Conservation (phyloP, 2,797 vertebrate species). For the Prionace glauca region DNA sequence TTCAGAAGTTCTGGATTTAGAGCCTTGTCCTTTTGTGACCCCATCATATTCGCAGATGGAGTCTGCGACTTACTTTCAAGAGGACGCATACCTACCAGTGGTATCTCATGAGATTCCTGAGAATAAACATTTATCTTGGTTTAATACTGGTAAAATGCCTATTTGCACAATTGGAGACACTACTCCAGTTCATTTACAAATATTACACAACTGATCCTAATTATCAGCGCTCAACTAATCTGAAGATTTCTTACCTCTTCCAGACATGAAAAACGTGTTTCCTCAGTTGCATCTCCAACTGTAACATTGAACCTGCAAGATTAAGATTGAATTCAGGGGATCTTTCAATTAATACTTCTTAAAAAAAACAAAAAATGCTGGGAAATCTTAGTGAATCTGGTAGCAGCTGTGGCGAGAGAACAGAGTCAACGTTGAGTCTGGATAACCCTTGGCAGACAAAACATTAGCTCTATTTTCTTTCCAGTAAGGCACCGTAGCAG, state of each 20-base stretch:
- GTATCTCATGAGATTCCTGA: conserved; percentile 15
- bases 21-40: neutral
- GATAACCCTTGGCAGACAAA: too few relatives aligned
- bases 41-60: neutral
- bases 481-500: too few relatives aligned
- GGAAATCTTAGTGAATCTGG: too few relatives aligned
- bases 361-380: too few relatives aligned
- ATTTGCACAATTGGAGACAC: neutral
- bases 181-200: neutral
- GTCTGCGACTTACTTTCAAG: neutral
- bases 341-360: neutral
- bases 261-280: neutral
- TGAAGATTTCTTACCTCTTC: neutral
- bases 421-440: too few relatives aligned
- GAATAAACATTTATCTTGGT: neutral
- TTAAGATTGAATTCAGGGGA: neutral
- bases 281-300: neutral
- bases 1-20: neutral
- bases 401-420: too few relatives aligned
- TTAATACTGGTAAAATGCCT: neutral
- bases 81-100: neutral
- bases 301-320: neutral
- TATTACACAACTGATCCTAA: neutral
- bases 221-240: neutral
- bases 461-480: too few relatives aligned